These are phyloP conservation scores for Lacerta bilineata DNA, from an alignment of 2,797 vertebrate genomes.

Conservation along the genomic window DNA sequence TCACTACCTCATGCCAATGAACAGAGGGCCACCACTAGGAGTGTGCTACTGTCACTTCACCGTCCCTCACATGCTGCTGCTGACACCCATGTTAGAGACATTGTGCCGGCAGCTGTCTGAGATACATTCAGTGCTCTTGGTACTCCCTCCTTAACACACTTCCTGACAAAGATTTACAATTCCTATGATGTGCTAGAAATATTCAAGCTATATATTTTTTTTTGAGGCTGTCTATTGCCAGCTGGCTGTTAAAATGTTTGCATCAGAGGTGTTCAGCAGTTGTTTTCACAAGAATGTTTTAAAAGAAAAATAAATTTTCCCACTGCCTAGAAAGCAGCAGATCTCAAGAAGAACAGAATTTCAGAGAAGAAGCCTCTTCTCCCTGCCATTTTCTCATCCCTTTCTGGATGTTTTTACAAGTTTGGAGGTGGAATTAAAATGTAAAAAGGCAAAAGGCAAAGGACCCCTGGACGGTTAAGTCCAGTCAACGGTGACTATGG, in stretches of 20 bases:
- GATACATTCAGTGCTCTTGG: background rate
- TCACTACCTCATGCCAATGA: too few relatives aligned
- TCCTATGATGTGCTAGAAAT: fast-evolving
- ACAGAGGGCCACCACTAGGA: too few relatives aligned
- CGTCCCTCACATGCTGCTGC: too few relatives aligned
- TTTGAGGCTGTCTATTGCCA: conserved; percentile 21
- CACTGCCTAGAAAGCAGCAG: conserved; percentile 11
- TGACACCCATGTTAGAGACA: background rate
- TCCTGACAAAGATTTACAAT: background rate
- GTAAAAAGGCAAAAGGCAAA: too few relatives aligned
- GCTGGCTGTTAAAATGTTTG: background rate
- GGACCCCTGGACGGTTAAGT: too few relatives aligned
- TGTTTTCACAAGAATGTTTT: conserved; percentile 4
- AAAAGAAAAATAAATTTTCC: background rate
- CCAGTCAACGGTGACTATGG: too few relatives aligned
- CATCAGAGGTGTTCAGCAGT: background rate
- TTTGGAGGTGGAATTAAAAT: background rate
- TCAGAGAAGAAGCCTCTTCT: conserved; percentile 19
- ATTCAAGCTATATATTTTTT: background rate
- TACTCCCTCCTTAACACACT: background rate
- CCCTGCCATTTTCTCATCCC: background rate
- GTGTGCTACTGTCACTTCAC: too few relatives aligned
- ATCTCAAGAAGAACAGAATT: background rate
- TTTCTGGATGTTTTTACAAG: background rate
- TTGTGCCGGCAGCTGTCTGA: background rate